Evolutionary conservation across 1,140 invertebrate genomes (phyloP).

Genomic region (Nasonia vitripennis): DNA sequence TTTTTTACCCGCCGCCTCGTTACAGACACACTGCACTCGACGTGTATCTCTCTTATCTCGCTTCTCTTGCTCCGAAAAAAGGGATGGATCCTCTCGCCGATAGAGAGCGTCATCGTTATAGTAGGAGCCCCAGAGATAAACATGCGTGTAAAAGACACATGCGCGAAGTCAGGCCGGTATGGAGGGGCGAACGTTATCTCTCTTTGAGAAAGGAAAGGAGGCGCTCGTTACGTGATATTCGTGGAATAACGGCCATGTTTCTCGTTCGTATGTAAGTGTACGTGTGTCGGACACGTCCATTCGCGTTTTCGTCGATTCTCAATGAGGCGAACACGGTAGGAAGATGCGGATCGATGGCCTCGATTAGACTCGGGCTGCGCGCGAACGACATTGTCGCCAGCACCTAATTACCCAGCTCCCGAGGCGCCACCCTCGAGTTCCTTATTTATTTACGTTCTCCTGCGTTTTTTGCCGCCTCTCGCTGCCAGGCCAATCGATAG

Average conservation of each 20-base stretch:
- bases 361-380: background rate
- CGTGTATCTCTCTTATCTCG: background rate
- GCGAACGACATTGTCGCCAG: background rate
- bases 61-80: background rate
- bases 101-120: background rate
- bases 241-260: constrained; percentile 51
- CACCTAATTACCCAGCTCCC: background rate
- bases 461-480: background rate
- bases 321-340: background rate
- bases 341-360: constrained; percentile 29
- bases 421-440: background rate
- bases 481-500: background rate
- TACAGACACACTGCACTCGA: background rate
- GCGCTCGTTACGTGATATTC: constrained; percentile 50
- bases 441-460: background rate
- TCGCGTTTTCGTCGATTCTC: background rate
- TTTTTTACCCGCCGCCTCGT: background rate
- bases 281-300: background rate
- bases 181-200: background rate
- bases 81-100: background rate
- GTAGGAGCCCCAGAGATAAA: background rate
- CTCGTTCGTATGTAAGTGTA: background rate
- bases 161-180: background rate
- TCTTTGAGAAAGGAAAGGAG: background rate
- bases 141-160: background rate